Conservation (phyloP, 1,140 invertebrate species). For the Polyergus mexicanus region DNA sequence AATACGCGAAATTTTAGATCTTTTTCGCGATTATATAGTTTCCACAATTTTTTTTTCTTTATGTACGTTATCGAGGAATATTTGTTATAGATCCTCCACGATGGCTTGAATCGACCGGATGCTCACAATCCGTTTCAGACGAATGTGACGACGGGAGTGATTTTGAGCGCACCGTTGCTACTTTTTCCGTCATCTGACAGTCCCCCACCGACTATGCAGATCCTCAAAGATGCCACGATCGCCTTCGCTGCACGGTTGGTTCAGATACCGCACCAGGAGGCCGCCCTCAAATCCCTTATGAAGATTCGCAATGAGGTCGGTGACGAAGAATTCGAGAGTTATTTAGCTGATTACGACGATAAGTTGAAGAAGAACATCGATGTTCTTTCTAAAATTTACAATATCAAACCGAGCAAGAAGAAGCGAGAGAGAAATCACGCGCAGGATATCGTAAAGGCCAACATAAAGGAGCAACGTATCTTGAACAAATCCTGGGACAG, state of each 20-base stretch:
- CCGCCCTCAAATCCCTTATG: constrained; percentile 89
- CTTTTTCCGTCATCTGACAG: constrained; percentile 85
- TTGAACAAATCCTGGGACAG: constrained; percentile 69
- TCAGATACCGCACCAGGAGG: constrained; percentile 90
- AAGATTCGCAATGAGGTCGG: constrained; percentile 90
- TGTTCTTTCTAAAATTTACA: constrained; percentile 89
- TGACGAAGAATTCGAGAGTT: constrained; percentile 88
- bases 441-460: constrained; percentile 47
- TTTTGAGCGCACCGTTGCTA: constrained; percentile 89
- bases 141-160: constrained; percentile 89
- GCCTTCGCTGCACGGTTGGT: constrained; percentile 89
- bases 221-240: constrained; percentile 86
- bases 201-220: constrained; percentile 82
- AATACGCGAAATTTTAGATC: too few relatives aligned
- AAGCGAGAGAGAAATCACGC: not conserved
- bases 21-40: too few relatives aligned
- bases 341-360: constrained; percentile 84
- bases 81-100: constrained; percentile 88
- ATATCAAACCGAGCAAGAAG: constrained; percentile 82
- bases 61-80: too few relatives aligned
- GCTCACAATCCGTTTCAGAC: constrained; percentile 87
- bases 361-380: constrained; percentile 90
- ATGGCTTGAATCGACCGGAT: constrained; percentile 88
- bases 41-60: too few relatives aligned
- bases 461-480: constrained; percentile 41